Evolutionary conservation across 2,113 vertebrate species (phyloP), one percentile per base, ranked within the genome.

Genomic region (Nesogale talazaci): DNA sequence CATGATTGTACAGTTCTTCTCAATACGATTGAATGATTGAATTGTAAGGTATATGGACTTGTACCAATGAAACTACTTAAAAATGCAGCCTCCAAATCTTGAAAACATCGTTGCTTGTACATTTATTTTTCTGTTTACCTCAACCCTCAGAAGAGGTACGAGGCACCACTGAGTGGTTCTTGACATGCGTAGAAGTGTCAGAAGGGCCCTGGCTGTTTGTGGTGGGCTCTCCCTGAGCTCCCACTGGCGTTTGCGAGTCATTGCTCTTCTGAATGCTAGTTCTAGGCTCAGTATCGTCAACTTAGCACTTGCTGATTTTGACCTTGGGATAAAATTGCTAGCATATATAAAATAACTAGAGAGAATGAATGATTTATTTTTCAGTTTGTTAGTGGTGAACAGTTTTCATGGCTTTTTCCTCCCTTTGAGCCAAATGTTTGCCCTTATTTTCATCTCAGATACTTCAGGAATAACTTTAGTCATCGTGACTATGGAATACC

Each of bases 21-120:
- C 46, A 52, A 52, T 12, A 52, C 14, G 46, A 52, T 52, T 11
- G 46, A 52, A 52, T 12, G 10, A 52, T 52, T 52, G 46, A 52
- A 52, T 52, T 52, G 46, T 52, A 52, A 12, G 46, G 14, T 52
- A 52, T 52, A 12, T 52, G 46, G 46, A 10, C 14, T 11, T 52
- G 46, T 52, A 12, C 46, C 46, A 52, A 52, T 52, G 14, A 52
- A 52, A 52, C 46, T 52, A 12, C 14, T 7, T 7, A 52, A 75
- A 80, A 90, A 93, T 14, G 75, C 84, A 57, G n/a, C 25, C 78
- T 94, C 34, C 57, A 42, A 34, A 27, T 91, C 80, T 82, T 46
- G 59, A 42, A 91, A 88, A 38, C 27, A 40, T n/a, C 79, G 9
- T 75, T 65, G 17, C 70, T 76, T 87, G 12, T 76, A 16, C 75